Evolutionary conservation across 2,888 invertebrate species (phyloP), one percentile per base, ranked within the genome.

Genomic region (Erebia ligea): DNA sequence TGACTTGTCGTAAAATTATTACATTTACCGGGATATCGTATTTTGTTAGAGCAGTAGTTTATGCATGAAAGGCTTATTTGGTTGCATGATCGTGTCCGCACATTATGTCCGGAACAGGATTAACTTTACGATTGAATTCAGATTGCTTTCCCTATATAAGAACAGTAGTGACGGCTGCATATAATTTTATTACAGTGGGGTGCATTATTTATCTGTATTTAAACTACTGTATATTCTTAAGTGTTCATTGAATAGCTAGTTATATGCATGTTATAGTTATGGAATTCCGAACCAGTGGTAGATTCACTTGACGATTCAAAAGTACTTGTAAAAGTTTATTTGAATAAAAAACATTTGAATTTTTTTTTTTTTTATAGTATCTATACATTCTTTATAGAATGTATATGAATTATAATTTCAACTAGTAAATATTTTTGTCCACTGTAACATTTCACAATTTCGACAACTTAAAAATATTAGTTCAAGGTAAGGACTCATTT

Each of bases 1-100:
- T 91, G 90, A 87, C 89, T 88, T 85, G 89, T 87, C 85, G 86
- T 82, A 82, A 82, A 83, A 88, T 89, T 88, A 86, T 89, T 89
- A 84, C 86, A 86, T 87, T 86, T 85, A 84, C 85, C 68, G 78
- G 82, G 83, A 85, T 86, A 84, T 82, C 77, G 79, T 85, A 87
- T 85, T 86, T 86, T 83, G 81, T 73, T 69, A 74, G 72, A 68
- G 68, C 67, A 62, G 74, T 74, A 82, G 82, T 74, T 76, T 77
- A 73, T 77, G 74, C 71, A 71, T 72, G 64, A 54, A 69, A 71
- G 69, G 73, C 71, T 67, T 77, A 76, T 76, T 77, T 75, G 77
- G 76, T 73, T 64, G 76, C 76, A 73, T 73, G 72, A 68, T 76
- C 75, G 73, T 73, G 73, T 74, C 69, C 69, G 72, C 71, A 76